These are phyloP conservation scores for Boulengerochromis microlepis DNA, from an alignment of 2,113 vertebrate genomes.

Conservation along the genomic window DNA sequence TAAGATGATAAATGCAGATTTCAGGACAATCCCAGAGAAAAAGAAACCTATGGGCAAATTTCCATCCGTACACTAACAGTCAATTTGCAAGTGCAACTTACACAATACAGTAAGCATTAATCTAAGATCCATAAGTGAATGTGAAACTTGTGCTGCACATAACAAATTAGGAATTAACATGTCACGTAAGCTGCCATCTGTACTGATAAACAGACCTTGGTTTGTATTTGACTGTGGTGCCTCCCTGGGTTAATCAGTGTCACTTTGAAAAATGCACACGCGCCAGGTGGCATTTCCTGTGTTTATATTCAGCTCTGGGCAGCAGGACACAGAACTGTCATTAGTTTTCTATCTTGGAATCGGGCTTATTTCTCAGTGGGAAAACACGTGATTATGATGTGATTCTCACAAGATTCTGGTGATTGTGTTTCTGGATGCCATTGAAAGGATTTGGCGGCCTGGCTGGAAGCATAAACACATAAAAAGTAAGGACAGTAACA, in stretches of 20 bases:
- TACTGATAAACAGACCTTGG: not conserved
- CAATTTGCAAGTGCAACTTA: not conserved
- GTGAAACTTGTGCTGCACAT: not conserved
- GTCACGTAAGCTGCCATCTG: not conserved
- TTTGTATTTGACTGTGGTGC: not conserved
- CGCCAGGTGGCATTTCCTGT: not conserved
- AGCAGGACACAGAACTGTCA: not conserved
- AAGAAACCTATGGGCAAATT: not conserved
- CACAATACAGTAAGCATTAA: not conserved
- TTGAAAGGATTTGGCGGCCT: conserved; percentile 15
- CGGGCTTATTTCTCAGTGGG: not conserved
- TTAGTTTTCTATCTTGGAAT: conserved; percentile 13
- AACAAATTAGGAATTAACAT: not conserved
- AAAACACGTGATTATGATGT: conserved; percentile 3
- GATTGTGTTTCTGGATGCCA: not conserved
- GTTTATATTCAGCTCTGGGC: not conserved
- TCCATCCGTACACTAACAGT: not conserved
- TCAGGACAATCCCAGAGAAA: not conserved
- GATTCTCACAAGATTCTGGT: not conserved
- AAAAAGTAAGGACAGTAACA: not conserved
- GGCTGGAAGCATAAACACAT: not conserved
- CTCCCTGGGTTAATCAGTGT: conserved; percentile 1
- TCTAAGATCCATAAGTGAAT: not conserved
- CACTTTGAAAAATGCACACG: not conserved
- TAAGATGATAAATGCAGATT: not conserved